Evolutionary conservation across 2,888 invertebrate genomes (phyloP), one percentile per base, ranked within the genome.

Genomic region (Synanthedon formicaeformis): DNA sequence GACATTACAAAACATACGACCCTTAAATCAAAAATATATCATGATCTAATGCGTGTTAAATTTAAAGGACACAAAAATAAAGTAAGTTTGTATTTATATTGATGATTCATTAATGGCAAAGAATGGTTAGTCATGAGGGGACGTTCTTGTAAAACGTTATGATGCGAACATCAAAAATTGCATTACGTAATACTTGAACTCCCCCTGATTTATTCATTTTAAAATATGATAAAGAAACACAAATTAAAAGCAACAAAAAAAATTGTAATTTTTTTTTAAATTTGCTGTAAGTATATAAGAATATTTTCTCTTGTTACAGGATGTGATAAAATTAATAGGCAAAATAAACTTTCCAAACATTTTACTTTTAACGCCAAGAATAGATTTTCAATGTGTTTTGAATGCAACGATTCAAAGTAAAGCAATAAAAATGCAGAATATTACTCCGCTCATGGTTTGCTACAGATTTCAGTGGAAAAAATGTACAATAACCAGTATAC

Each of bases 341-440:
- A 89, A 88, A 70, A 89, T 93, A 1, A 91, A 92, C 74, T 93
- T 90, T 67, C 93, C 94, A 1, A 92, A 92, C 64, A 69, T 94
- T 51, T 79, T 81, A 48, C 77, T 92, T 53, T 69, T 85, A 56
- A 88, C 91, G 48, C 81, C 81, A 12, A 72, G 75, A 56, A 71
- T 92, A 3, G 88, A 91, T 69, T 92, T 94, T 66, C 89, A 89
- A 50, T 91, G 91, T 65, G 80, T 92, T 57, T 64, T 78, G 41
- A 85, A 85, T 60, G 79, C 73, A 14, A 78, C 73, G 50, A 63
- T 82, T 27, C 69, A 73, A 58, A 83, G 85, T 60, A 84, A 73
- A 69, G 75, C 71, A 1, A 75, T 87, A 41, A 80, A 77, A 69
- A 68, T 87, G 58, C 80, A 82, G 69, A 87, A 87, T 60, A 59